These are phyloP conservation scores for Sciurus vulgaris DNA, from an alignment of 2,797 vertebrate genomes.

Conservation along the genomic window DNA sequence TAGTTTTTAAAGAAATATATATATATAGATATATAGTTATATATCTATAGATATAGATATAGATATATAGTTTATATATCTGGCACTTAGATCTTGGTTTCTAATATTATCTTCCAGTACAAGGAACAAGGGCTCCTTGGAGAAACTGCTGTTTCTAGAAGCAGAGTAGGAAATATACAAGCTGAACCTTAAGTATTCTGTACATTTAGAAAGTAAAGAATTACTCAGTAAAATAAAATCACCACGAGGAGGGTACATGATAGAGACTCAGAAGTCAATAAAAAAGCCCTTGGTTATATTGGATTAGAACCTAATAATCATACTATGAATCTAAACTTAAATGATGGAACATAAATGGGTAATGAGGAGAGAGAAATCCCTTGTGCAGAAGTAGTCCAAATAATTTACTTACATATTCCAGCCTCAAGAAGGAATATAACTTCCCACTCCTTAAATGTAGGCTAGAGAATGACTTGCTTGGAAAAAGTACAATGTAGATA, in stretches of 20 bases:
- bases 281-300: neutral
- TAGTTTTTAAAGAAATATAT: constrained; percentile 44
- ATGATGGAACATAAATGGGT: neutral
- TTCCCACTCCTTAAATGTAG: neutral
- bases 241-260: neutral
- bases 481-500: neutral
- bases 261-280: neutral
- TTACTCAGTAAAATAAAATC: neutral
- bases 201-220: neutral
- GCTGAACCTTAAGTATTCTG: neutral
- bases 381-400: constrained; percentile 5
- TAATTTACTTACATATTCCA: neutral
- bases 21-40: no score
- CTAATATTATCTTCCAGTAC: constrained; percentile 26
- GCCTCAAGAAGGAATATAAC: neutral
- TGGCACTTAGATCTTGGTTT: constrained; percentile 10
- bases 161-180: neutral
- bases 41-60: no score
- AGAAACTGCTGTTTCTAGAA: constrained; percentile 10
- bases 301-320: neutral
- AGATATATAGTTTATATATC: no score
- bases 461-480: neutral
- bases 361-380: neutral
- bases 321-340: neutral
- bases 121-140: neutral